Base-by-base conservation (phyloP, 2,113 vertebrate species). In the Cryptomyrus ogoouensis region DNA sequence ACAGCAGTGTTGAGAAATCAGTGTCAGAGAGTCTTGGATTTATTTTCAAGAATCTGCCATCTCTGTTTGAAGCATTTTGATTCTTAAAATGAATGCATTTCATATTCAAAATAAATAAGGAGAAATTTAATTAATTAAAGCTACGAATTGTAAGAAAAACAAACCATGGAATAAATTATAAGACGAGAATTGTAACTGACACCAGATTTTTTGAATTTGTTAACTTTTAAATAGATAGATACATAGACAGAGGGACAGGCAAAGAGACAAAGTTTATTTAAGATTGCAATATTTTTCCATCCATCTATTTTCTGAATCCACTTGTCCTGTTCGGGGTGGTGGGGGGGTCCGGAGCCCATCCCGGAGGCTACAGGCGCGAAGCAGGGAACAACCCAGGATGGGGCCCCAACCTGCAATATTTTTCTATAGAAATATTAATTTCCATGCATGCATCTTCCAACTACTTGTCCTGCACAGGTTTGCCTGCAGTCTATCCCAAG, bases 71-170 rank as follows among this genome's bases (percentile, higher is more conserved):
- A 5, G n/a, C n/a, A 87, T 17, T n/a, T 15, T 39, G 44, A 10
- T 86, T 86, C n/a, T 15, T 27, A n/a, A 21, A 46, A 84, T 24
- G 19, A 7, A 86, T 50, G 9, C 13, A 9, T 86, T n/a, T 50
- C 24, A 49, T 15, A 31, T 70, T 27, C 8, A 70, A 70, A 9
- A 31, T 70, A 31, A 31, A 70, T 70, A 31, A 70, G 70, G 5
- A 50, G 27, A 47, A 53, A 35, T 87, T 13, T 49, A 50, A 49
- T 24, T 49, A 77, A 49, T 84, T 90, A 89, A 88, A 89, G 58
- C 9, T 58, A 87, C 53, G 19, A 47, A 88, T 88, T 91, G 56
- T 70, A 27, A 66, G 21, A 74, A 13, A 21, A 19, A 84, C 13
- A 50, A 70, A 42, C 9, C 24, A 31, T 35, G 39, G 17, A 52